A percentile compares a stretch with the other conserved stretches of the same genome.
Conservation (phyloP, 2,113 vertebrate species). For the Sturnus vulgaris region DNA sequence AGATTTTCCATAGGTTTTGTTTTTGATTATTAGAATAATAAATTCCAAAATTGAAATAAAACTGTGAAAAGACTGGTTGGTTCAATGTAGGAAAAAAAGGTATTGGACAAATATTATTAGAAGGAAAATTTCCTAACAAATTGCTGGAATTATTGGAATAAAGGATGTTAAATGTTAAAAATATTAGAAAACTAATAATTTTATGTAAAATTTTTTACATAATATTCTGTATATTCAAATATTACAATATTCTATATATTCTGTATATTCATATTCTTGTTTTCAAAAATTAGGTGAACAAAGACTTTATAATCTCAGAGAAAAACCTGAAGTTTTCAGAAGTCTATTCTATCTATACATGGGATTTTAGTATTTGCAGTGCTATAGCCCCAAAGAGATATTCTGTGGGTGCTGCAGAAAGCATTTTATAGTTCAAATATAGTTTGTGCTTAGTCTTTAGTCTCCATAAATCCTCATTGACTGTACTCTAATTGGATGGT, state of each 20-base stretch:
- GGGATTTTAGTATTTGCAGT: not conserved
- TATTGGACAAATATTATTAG: not conserved
- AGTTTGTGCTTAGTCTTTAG: not conserved
- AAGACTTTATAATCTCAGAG: not conserved
- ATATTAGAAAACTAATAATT: not conserved
- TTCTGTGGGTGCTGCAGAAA: not conserved
- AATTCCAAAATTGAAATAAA: constrained; percentile 21
- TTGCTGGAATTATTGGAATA: not conserved
- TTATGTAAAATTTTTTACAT: not conserved
- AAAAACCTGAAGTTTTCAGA: not conserved
- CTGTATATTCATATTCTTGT: not conserved
- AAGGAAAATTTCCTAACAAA: not conserved
- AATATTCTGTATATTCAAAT: not conserved
- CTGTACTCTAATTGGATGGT: not conserved
- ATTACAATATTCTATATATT: no score
- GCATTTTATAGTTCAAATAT: not conserved
- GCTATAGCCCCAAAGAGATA: not conserved
- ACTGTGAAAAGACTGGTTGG: not conserved
- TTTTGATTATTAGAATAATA: constrained; percentile 23
- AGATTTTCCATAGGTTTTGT: not conserved
- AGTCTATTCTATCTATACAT: not conserved
- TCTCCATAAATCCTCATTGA: not conserved
- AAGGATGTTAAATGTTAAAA: not conserved
- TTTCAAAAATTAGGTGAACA: not conserved
- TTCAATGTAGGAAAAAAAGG: not conserved